Evolutionary conservation across 2,113 vertebrate species (phyloP), one percentile per base, ranked within the genome.

Genomic region (Gadus macrocephalus): DNA sequence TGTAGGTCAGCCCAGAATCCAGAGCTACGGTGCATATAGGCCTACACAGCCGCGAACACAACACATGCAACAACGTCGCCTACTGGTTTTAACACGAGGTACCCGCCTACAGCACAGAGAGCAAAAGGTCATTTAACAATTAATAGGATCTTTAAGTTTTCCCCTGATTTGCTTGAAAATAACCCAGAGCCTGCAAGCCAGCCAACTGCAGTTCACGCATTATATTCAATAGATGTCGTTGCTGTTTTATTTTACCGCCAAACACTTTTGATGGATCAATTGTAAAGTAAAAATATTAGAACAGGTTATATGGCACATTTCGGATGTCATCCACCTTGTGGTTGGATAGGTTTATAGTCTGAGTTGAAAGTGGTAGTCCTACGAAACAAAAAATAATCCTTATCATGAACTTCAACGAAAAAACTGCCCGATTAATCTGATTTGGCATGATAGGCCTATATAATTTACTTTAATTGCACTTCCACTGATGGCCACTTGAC

Each of bases 21-120:
- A 25, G n/a, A 15, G 15, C 55, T n/a, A 58, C n/a, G 55, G 31
- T 35, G 31, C 31, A 35, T 35, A 25, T n/a, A n/a, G n/a, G n/a
- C n/a, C n/a, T 25, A 25, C 25, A 25, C 25, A 58, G 55, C 12
- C 5, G 15, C 55, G 55, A 58, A 15, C 15, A 3, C 15, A n/a
- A 58, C 8, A n/a, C 55, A 58, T 58, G 31, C 31, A 35, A 58
- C 4, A 58, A 15, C 7, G 1, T n/a, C 55, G 15, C n/a, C 11
- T 19, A 68, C 83, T 83, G 82, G 86, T 88, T 89, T 91, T 89
- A 72, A 17, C 17, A 84, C 87, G 84, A 85, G 86, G 91, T 89
- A 89, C 84, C 80, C 85, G 79, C 31, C 31, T 35, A 35, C 4
- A 35, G 31, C 6, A 80, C 86, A 63, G 74, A 78, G 64, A 83